Base-by-base conservation (phyloP, 2,113 vertebrate species). In the Trematocara nigrifrons region DNA sequence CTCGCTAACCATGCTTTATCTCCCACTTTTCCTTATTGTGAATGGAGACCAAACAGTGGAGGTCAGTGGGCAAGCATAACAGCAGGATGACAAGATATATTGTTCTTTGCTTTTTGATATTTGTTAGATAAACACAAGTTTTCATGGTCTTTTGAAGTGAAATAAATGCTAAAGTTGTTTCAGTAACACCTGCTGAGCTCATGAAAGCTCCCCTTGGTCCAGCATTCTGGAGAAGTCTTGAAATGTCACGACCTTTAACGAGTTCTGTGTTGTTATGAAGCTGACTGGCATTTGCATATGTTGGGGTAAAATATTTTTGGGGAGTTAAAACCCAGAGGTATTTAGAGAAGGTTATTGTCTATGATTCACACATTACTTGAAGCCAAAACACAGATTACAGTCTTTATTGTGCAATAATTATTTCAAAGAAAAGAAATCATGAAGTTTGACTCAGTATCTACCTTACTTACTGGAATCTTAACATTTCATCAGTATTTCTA, bases 231-330 rank as follows among this genome's bases (percentile, higher is more conserved):
- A 86, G 82, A 88, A 49, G 59, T 53, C 59, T 18, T 66, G 18
- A 93, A 95, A 96, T 93, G 92, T 88, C 89, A 89, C 35, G 87
- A 93, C 94, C 92, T 95, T 94, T 89, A 10, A 56, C 18, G 5
- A 86, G 20, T 78, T 88, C 13, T n/a, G 22, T 78, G 59, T 80
- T 61, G 47, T 86, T 52, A 86, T 77, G 22, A 81, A 74, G 59
- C 20, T 84, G 84, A 88, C 42, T 90, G 81, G 83, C 86, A 92
- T 91, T 93, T 93, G 86, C 77, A 6, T 78, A 35, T 6, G 1
- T 22, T 47, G 11, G 6, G 80, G 7, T 89, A 61, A 91, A 89
- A 83, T 49, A 86, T 82, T 89, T 42, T 81, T 84, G 52, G 87
- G 86, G 40, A 82, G 57, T 56, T 57, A 16, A 89, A 86, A 69